phyloP scores from a whole-genome alignment of 2,113 vertebrate genomes.

The Xenus cinereus region DNA sequence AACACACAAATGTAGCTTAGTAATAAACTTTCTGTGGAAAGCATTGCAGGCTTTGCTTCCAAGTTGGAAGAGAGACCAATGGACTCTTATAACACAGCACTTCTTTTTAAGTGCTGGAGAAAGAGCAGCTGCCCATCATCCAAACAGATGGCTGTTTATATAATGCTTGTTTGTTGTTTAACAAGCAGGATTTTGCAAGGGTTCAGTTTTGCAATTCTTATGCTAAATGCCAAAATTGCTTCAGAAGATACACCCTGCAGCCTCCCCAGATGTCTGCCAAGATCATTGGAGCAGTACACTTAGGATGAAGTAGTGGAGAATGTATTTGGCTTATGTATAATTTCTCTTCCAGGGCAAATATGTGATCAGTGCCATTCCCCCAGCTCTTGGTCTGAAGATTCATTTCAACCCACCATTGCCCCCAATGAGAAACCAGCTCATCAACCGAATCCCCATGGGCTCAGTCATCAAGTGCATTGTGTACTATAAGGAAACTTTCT shows the following conservation, averaged over 20 bases:
- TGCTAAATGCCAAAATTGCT: neutral
- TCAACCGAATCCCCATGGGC: constrained; percentile 91
- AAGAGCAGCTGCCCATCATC: neutral
- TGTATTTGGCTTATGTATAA: neutral
- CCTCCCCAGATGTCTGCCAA: neutral
- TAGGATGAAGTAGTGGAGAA: neutral
- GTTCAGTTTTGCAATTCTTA: neutral
- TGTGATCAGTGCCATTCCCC: constrained; percentile 88
- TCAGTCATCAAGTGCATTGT: constrained; percentile 98
- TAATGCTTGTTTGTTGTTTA: neutral
- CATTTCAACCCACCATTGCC: constrained; percentile 92
- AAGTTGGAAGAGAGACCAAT: neutral
- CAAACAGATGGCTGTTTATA: neutral
- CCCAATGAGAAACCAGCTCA: constrained; percentile 91
- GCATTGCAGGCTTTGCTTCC: neutral
- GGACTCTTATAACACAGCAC: neutral
- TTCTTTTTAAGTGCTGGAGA: neutral
- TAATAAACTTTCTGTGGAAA: neutral
- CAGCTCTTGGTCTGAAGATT: constrained; percentile 87
- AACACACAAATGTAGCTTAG: neutral
- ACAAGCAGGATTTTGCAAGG: neutral
- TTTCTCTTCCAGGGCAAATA: constrained; percentile 84
- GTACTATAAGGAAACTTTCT: constrained; percentile 95
- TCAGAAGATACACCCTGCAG: neutral
- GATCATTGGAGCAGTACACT: neutral